phyloP scores from a whole-genome alignment of 2,888 invertebrate genomes.

The Lysandra bellargus region DNA sequence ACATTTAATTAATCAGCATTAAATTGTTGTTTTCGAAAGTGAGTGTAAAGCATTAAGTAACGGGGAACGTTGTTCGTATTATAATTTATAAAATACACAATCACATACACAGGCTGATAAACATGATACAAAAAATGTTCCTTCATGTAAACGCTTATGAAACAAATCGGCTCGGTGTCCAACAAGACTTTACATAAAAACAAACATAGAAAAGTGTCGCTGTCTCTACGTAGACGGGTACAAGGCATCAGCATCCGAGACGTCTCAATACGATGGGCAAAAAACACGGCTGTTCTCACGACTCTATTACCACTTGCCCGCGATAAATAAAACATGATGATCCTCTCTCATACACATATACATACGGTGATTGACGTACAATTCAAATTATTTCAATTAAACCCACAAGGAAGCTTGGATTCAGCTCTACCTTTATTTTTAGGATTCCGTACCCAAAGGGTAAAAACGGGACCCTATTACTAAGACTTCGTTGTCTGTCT shows the following conservation, averaged over 20 bases:
- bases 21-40: background rate
- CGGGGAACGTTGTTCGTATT: background rate
- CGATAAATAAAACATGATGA: slow-evolving; percentile 80
- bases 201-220: slow-evolving; percentile 64
- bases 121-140: background rate
- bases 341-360: slow-evolving; percentile 71
- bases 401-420: background rate
- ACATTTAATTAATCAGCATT: background rate
- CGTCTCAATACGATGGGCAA: slow-evolving; percentile 77
- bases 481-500: too few species aligned
- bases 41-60: background rate
- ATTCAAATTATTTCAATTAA: slow-evolving; percentile 30
- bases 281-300: slow-evolving; percentile 77
- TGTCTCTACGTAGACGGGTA: slow-evolving; percentile 73
- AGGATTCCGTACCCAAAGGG: too few species aligned
- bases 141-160: slow-evolving; percentile 11
- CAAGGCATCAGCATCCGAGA: slow-evolving; percentile 78
- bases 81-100: slow-evolving; percentile 9
- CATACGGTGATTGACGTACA: slow-evolving; percentile 35
- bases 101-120: background rate
- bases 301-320: slow-evolving; percentile 77
- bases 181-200: slow-evolving; percentile 41
- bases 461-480: too few species aligned
- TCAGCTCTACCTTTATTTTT: background rate
- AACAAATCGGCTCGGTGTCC: slow-evolving; percentile 30